Evolutionary conservation across 2,888 invertebrate species (phyloP), one percentile per base, ranked within the genome.

Genomic region (Dugesia japonica): DNA sequence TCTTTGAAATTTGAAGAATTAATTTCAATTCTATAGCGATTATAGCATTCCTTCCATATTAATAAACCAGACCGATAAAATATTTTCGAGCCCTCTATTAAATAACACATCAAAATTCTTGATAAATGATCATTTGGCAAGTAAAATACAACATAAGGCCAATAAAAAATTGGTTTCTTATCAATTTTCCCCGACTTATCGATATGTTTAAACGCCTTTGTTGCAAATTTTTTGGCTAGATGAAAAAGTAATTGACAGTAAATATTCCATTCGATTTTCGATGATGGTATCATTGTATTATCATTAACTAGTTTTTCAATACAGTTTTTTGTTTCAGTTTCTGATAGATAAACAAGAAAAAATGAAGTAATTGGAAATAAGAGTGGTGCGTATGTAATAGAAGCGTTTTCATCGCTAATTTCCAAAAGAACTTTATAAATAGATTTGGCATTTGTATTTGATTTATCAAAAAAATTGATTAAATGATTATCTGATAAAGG

Each of bases 11-110:
- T 33, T 4, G 28, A 31, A 7, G 38, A 20, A 26, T 26, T 26
- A 9, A 33, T 33, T 26, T 23, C 38, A 33, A 33, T 33, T 28
- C 13, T 26, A 17, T 33, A n/a, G 1, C 74, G 74, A 42, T 33
- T 28, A 33, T 17, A 74, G n/a, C 33, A 38, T 26, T 74, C 74
- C 26, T 74, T 74, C 74, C 74, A 74, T 9, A 74, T 74, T 20
- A 74, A 31, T 17, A 74, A 26, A 4, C 74, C 74, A 7, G 74
- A 7, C 33, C 74, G 74, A 42, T 74, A 74, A 9, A 74, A 23
- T 1, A 74, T 26, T 26, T 74, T 28, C 15, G 1, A 13, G 26
- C 56, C 56, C 17, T 56, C 56, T 4, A 56, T n/a, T 23, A 56
- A n/a, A 56, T 56, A 56, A 56, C 56, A 56, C 7, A 56, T 20